Conservation (phyloP, 2,797 vertebrate species). For the Spinibarbus caldwelli region DNA sequence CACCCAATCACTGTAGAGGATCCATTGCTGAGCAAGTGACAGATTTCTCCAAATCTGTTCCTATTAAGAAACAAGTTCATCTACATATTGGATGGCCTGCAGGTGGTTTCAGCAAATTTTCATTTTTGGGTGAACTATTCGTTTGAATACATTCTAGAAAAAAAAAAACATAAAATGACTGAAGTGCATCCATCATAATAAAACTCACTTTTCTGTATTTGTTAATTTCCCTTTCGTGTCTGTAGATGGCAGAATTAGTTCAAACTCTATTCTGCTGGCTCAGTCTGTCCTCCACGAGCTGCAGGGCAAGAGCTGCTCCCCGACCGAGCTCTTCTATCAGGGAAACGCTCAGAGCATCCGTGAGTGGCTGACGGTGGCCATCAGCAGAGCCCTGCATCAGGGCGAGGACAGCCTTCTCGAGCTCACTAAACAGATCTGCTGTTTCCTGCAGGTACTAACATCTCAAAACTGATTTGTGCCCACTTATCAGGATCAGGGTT, state of each 20-base stretch:
- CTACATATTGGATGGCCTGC: background rate
- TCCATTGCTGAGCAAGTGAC: background rate
- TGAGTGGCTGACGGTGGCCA: constrained; percentile 95
- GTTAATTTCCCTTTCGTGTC: background rate
- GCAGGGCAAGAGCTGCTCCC: constrained; percentile 92
- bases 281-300: constrained; percentile 95
- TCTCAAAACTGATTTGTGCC: background rate
- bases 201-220: background rate
- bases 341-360: constrained; percentile 89
- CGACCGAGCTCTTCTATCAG: constrained; percentile 97
- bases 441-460: constrained; percentile 88
- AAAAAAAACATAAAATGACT: background rate
- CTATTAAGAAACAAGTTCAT: background rate
- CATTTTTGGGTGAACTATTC: background rate
- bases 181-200: background rate
- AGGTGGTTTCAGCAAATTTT: background rate
- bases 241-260: constrained; percentile 95
- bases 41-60: background rate
- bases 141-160: background rate
- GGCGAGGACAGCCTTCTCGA: constrained; percentile 95
- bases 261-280: constrained; percentile 90
- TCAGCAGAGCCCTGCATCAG: constrained; percentile 94
- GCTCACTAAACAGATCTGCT: constrained; percentile 95
- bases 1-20: background rate
- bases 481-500: background rate